phyloP scores from a whole-genome alignment of 2,113 vertebrate species.

The Triplophysa siluroides region DNA sequence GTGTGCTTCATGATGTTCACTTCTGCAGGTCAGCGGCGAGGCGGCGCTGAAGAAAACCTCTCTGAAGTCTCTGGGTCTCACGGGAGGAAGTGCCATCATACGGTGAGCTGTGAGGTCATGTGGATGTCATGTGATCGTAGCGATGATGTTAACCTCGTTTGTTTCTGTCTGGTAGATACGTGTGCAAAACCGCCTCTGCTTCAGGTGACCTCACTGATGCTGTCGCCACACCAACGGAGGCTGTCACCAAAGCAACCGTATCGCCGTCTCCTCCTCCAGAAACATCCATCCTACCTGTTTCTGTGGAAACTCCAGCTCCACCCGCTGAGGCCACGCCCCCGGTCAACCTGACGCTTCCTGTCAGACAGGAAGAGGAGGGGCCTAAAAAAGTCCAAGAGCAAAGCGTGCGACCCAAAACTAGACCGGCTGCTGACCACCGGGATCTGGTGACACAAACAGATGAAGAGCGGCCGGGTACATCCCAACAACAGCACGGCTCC shows the following conservation, averaged over 20 bases:
- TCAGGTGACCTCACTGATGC: slow-evolving; percentile 46
- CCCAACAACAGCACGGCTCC: slow-evolving; percentile 48
- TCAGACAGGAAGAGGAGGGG: slow-evolving; percentile 41
- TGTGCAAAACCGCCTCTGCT: slow-evolving; percentile 63
- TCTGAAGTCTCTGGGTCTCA: slow-evolving; percentile 89
- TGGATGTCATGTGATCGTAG: not conserved
- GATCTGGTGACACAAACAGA: slow-evolving; percentile 38
- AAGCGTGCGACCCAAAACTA: slow-evolving; percentile 55
- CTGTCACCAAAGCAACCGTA: slow-evolving; percentile 49
- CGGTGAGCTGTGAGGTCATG: slow-evolving; percentile 71
- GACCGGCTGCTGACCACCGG: not conserved
- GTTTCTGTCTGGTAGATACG: slow-evolving; percentile 63
- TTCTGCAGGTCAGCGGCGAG: slow-evolving; percentile 79
- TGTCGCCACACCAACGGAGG: slow-evolving; percentile 22
- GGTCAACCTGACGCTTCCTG: slow-evolving; percentile 35
- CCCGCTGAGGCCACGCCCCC: not conserved
- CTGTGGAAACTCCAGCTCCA: slow-evolving; percentile 17
- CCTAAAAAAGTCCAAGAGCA: slow-evolving; percentile 29
- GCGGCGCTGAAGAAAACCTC: slow-evolving; percentile 81
- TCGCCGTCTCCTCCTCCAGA: slow-evolving; percentile 27
- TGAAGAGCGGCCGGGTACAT: slow-evolving; percentile 66
- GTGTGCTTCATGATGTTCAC: slow-evolving; percentile 28
- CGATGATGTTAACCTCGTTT: not conserved
- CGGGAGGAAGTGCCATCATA: slow-evolving; percentile 87
- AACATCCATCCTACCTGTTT: slow-evolving; percentile 15